Evolutionary conservation across 92 coral and sea anemone genomes (phyloP).

Genomic region (Parazoanthus atlanticus): DNA sequence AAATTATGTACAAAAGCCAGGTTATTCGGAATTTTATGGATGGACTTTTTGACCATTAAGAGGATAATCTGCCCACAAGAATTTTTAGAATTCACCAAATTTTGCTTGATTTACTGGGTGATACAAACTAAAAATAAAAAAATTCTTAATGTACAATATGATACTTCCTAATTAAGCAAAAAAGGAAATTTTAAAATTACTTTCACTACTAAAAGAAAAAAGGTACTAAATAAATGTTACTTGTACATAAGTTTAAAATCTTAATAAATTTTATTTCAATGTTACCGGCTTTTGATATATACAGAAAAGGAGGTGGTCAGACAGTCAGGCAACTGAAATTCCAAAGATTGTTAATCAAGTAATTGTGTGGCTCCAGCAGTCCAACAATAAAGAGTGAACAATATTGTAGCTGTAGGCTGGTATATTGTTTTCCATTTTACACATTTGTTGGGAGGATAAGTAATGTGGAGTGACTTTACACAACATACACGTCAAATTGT

Average conservation of each 20-base stretch:
- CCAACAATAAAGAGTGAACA: neutral
- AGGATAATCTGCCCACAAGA: slow-evolving; percentile 6
- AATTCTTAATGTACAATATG: neutral
- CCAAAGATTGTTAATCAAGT: neutral
- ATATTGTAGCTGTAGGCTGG: no score
- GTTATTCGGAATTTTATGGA: neutral
- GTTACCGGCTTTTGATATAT: neutral
- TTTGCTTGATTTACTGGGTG: neutral
- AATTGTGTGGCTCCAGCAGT: neutral
- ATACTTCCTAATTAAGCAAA: neutral
- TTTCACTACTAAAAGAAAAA: neutral
- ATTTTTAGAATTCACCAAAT: neutral
- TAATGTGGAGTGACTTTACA: no score
- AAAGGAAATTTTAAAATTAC: neutral
- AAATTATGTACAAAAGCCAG: neutral
- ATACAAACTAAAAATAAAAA: neutral
- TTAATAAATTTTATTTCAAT: neutral
- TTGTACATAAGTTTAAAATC: neutral
- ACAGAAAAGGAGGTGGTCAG: neutral
- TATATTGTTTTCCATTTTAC: neutral
- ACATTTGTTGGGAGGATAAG: no score
- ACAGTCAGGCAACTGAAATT: neutral
- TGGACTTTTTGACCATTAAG: neutral
- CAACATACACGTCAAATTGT: no score
- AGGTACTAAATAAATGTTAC: neutral